Base-by-base conservation (phyloP, 1,140 invertebrate genomes). In the Pomacea maculata region DNA sequence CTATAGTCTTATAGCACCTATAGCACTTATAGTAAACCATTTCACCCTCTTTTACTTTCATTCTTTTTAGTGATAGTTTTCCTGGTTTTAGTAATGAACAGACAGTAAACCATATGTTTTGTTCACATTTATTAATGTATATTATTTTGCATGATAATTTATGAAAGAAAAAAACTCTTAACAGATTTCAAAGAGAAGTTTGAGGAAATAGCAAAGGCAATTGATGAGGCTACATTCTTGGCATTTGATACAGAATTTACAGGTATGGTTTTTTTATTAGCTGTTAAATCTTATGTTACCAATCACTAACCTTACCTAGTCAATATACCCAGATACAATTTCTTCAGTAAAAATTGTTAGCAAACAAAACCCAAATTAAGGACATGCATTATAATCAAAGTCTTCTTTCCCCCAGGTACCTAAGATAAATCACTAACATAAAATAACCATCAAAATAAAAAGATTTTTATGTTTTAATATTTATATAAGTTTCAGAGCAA, bases 201-300 rank as follows among this genome's bases (percentile, higher is more conserved):
- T 25, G 84, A 85, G 15, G 45, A 76, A 25, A 83, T 90, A 63
- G 67, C 77, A 54, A 65, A 84, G 75, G 84, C 88, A n/a, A 87
- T 90, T 17, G 72, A 86, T 19, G 81, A 88, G 76, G 81, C 84
- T 21, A 81, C 74, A 75, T 90, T 89, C 78, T 15, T 90, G 25
- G 85, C 87, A 25, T 82, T 90, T 65, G 89, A 90, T 86, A 85
- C 83, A 25, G 89, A 90, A 81, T 90, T 90, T 82, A 88, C 89
- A 83, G 89, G 89, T 87, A 79, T 67, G 72, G 25, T 67, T 17
- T 34, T 34, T 45, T 45, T 45, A 6, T 45, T 29, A 3, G 9
- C 57, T 76, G 15, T 61, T 54, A 63, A 61, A 25, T 76, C 63
- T 61, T 63, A 63, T 76, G 10, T 63, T 61, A 76, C 57, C 63